Conservation (phyloP, 2,888 invertebrate species). For the Heliconius erato region DNA sequence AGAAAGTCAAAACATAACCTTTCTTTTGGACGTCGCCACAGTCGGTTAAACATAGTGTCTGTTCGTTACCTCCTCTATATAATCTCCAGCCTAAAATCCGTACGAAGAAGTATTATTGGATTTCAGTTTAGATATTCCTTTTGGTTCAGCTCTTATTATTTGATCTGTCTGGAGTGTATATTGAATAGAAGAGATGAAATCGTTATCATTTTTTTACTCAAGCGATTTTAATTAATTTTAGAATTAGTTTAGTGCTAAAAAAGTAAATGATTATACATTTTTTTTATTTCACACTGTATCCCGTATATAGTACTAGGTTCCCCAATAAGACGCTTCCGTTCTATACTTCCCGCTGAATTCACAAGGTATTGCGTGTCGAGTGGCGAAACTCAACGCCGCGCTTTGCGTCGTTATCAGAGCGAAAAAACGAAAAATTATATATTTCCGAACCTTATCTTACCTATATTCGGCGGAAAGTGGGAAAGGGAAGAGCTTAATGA, state of each 20-base stretch:
- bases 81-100: constrained; percentile 65
- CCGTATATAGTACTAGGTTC: no score
- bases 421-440: no score
- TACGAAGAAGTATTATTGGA: constrained; percentile 73
- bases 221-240: not conserved
- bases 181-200: not conserved
- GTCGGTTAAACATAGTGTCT: constrained; percentile 51
- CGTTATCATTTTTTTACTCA: not conserved
- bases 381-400: no score
- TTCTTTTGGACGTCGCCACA: not conserved
- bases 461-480: no score
- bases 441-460: no score
- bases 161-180: constrained; percentile 25
- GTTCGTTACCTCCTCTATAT: constrained; percentile 52
- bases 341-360: no score
- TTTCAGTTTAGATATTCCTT: constrained; percentile 64
- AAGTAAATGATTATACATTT: not conserved
- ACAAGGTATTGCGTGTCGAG: no score
- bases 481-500: no score
- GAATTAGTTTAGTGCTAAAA: not conserved
- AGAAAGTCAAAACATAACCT: no score
- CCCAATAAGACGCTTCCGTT: no score
- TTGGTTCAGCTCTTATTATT: constrained; percentile 46
- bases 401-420: no score
- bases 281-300: no score